These are phyloP conservation scores for Halocaridina rubra DNA, from an alignment of 2,888 invertebrate genomes.

Conservation along the genomic window DNA sequence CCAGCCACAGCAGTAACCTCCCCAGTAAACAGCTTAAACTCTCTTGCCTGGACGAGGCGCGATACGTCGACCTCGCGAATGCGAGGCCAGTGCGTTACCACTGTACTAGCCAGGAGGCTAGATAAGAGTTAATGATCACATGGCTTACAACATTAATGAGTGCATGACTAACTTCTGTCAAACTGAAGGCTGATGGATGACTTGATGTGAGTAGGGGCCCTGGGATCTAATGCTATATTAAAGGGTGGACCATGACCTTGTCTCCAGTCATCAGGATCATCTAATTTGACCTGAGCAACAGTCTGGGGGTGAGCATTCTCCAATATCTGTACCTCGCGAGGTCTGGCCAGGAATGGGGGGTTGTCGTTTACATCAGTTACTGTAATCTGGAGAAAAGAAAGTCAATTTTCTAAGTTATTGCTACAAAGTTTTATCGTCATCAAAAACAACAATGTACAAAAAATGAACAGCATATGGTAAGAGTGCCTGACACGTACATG, in stretches of 20 bases:
- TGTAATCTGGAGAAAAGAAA: conserved; percentile 12
- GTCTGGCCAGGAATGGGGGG: conserved; percentile 37
- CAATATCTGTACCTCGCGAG: conserved; percentile 20
- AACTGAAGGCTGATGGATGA: conserved; percentile 23
- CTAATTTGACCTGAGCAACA: conserved; percentile 36
- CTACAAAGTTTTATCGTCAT: no score
- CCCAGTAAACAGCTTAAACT: no score
- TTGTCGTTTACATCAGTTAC: conserved; percentile 58
- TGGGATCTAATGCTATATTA: conserved; percentile 41
- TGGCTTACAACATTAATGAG: no score
- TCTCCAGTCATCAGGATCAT: conserved; percentile 58
- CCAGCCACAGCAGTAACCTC: no score
- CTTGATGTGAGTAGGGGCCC: conserved; percentile 32
- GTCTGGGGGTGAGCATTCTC: conserved; percentile 21
- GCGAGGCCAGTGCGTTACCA: no score
- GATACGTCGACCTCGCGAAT: no score
- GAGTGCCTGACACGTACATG: no score
- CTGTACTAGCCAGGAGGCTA: no score
- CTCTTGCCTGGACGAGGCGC: no score
- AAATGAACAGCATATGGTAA: no score
- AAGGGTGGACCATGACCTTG: conserved; percentile 56
- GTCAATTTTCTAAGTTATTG: background rate
- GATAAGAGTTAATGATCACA: no score
- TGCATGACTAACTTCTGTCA: conserved; percentile 44
- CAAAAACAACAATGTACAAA: no score